A percentile compares a stretch with the other conserved stretches of the same genome.
phyloP scores from a whole-genome alignment of 2,888 invertebrate species.

The Abrostola tripartita region DNA sequence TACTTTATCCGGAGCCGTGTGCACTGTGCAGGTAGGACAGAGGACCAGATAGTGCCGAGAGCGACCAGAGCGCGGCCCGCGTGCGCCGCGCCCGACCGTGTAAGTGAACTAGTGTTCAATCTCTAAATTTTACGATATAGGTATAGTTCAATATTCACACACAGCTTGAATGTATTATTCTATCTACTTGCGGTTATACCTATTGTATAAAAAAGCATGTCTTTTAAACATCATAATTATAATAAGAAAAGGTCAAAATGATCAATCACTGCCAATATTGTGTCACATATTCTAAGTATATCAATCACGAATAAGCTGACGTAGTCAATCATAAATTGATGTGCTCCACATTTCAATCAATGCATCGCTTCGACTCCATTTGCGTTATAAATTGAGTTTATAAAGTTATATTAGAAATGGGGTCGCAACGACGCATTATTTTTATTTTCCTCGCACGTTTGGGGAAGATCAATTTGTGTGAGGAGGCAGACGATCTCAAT shows the following conservation, averaged over 20 bases:
- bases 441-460: conserved; percentile 57
- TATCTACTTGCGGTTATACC: too few species aligned
- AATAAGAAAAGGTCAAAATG: neutral
- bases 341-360: conserved; percentile 55
- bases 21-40: conserved; percentile 7
- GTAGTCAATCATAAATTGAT: conserved; percentile 38
- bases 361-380: conserved; percentile 50
- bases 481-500: conserved; percentile 53
- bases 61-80: neutral
- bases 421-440: conserved; percentile 51
- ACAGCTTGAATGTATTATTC: too few species aligned
- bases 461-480: conserved; percentile 49
- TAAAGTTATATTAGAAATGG: conserved; percentile 57
- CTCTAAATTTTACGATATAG: neutral
- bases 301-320: conserved; percentile 24
- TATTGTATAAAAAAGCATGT: too few species aligned
- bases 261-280: neutral
- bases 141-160: too few species aligned
- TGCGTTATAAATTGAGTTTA: conserved; percentile 54
- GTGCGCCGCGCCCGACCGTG: conserved; percentile 25
- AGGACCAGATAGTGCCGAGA: too few species aligned
- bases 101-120: conserved; percentile 21
- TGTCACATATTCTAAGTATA: conserved; percentile 17
- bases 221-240: too few species aligned
- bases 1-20: conserved; percentile 22